phyloP scores from a whole-genome alignment of 2,797 vertebrate genomes.

The Clarias platycephalus region DNA sequence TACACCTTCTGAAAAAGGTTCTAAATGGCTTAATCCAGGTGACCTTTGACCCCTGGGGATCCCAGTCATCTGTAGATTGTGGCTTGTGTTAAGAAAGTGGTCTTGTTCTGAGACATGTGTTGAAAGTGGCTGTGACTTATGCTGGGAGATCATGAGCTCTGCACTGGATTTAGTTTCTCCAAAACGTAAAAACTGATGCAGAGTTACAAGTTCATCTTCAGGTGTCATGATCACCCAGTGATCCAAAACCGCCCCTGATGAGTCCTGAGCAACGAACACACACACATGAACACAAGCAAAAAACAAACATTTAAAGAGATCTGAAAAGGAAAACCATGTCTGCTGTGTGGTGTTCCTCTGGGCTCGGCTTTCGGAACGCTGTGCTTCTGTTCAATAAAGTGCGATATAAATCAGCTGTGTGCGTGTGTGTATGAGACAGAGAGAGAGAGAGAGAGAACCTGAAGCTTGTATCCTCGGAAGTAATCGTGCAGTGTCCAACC shows the following conservation, averaged over 20 bases:
- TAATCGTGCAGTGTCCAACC: conserved; percentile 92
- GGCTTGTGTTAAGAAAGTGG: background rate
- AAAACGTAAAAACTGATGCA: conserved; percentile 91
- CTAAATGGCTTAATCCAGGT: background rate
- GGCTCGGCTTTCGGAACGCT: background rate
- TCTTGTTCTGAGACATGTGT: background rate
- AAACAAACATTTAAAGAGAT: background rate
- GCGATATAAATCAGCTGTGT: background rate
- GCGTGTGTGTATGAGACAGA: background rate
- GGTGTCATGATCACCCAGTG: conserved; percentile 85
- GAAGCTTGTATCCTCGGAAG: conserved; percentile 88
- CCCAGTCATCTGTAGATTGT: background rate
- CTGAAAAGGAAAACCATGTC: background rate
- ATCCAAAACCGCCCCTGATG: conserved; percentile 83
- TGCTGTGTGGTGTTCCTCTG: background rate
- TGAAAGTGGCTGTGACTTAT: conserved; percentile 56
- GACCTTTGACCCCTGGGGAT: background rate
- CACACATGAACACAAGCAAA: background rate
- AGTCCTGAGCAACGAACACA: conserved; percentile 68
- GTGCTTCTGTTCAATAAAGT: background rate
- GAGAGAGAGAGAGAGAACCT: conserved; percentile 36
- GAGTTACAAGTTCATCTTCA: conserved; percentile 84
- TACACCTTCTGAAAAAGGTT: too few species aligned
- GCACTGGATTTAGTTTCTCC: conserved; percentile 92
- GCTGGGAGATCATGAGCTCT: conserved; percentile 84